phyloP scores from a whole-genome alignment of 2,113 vertebrate species.

The Protomyctophum bolini region DNA sequence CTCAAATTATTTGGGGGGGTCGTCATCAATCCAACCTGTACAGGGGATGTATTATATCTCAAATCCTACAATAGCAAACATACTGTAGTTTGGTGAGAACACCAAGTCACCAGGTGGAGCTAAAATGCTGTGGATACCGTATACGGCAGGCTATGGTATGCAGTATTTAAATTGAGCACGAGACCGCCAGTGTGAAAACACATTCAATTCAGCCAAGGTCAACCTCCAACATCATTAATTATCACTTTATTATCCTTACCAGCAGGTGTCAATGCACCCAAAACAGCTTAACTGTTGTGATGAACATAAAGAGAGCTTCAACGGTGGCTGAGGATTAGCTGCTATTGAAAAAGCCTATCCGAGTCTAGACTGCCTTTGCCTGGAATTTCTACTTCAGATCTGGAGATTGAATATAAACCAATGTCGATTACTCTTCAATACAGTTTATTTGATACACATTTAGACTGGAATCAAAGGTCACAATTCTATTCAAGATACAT shows the following conservation, averaged over 20 bases:
- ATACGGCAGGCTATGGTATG: neutral
- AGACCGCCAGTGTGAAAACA: slow-evolving; percentile 21
- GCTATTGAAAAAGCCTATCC: slow-evolving; percentile 30
- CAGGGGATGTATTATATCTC: too few species aligned
- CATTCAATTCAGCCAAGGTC: slow-evolving; percentile 58
- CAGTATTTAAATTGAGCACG: slow-evolving; percentile 33
- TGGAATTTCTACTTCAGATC: slow-evolving; percentile 40
- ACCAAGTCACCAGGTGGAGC: slow-evolving; percentile 72
- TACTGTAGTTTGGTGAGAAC: slow-evolving; percentile 12
- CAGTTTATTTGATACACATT: slow-evolving; percentile 32
- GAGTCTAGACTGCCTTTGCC: slow-evolving; percentile 43
- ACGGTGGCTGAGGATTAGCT: slow-evolving; percentile 35
- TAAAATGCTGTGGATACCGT: slow-evolving; percentile 63
- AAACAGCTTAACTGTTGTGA: slow-evolving; percentile 31
- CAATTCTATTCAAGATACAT: slow-evolving; percentile 10
- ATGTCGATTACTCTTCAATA: slow-evolving; percentile 43
- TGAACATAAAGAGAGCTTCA: slow-evolving; percentile 40
- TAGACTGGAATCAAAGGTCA: slow-evolving; percentile 23
- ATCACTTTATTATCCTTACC: slow-evolving; percentile 64
- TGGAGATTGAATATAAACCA: slow-evolving; percentile 37
- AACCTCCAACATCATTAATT: slow-evolving; percentile 53
- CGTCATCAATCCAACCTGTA: too few species aligned
- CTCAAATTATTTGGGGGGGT: too few species aligned
- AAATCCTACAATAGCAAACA: neutral
- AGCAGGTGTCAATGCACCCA: slow-evolving; percentile 39